Evolutionary conservation across 2,113 vertebrate genomes (phyloP).

Genomic region (human (Homo sapiens)): GRCh38 chr12:110586501-110587000

Average conservation of each 20-base stretch:
- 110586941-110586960: too few relatives aligned
- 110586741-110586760: not conserved
- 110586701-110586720: not conserved
- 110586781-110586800: too few relatives aligned
- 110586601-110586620: not conserved
- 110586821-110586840: not conserved
- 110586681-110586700: not conserved
- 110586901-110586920: not conserved
- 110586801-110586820: not conserved
- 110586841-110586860: not conserved
- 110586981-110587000: too few relatives aligned
- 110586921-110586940: too few relatives aligned
- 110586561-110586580: too few relatives aligned
- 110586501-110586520: too few relatives aligned
- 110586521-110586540: too few relatives aligned
- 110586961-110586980: too few relatives aligned
- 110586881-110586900: not conserved
- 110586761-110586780: not conserved
- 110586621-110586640: not conserved
- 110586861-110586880: not conserved
- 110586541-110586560: too few relatives aligned
- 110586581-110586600: not conserved
- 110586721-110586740: not conserved
- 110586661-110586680: not conserved
- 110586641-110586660: not conserved